Conservation (phyloP, 2,113 vertebrate genomes). For the Otus sunia region DNA sequence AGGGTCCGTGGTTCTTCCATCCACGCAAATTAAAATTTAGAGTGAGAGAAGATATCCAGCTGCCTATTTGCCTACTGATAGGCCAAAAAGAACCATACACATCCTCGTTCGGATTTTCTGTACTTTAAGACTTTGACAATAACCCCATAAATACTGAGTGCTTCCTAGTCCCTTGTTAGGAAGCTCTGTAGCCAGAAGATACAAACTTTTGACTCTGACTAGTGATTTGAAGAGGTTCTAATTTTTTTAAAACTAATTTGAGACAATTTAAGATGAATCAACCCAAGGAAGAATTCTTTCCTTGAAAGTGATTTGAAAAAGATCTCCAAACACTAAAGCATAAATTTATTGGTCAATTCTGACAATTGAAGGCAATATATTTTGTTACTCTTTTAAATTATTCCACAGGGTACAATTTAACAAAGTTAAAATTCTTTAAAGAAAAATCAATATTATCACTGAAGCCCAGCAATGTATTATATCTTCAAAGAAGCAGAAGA, state of each 20-base stretch:
- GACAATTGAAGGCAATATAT: neutral
- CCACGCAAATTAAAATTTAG: neutral
- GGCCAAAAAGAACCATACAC: neutral
- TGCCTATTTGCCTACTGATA: neutral
- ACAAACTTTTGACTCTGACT: neutral
- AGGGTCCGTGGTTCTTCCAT: neutral
- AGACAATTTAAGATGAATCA: neutral
- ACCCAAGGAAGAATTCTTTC: neutral
- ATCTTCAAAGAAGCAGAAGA: neutral
- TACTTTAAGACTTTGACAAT: neutral
- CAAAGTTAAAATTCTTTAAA: neutral
- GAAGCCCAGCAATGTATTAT: neutral
- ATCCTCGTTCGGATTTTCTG: neutral
- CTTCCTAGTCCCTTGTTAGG: neutral
- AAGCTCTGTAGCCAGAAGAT: neutral
- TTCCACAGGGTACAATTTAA: neutral
- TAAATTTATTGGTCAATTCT: neutral
- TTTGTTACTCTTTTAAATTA: constrained; percentile 15
- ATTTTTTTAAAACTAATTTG: neutral
- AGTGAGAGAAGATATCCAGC: neutral
- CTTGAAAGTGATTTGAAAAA: neutral
- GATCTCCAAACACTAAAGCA: neutral
- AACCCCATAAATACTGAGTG: neutral
- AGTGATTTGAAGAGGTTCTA: neutral
- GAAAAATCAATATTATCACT: neutral